Conservation (phyloP, 2,113 vertebrate species). For the Pterocles burchelli region DNA sequence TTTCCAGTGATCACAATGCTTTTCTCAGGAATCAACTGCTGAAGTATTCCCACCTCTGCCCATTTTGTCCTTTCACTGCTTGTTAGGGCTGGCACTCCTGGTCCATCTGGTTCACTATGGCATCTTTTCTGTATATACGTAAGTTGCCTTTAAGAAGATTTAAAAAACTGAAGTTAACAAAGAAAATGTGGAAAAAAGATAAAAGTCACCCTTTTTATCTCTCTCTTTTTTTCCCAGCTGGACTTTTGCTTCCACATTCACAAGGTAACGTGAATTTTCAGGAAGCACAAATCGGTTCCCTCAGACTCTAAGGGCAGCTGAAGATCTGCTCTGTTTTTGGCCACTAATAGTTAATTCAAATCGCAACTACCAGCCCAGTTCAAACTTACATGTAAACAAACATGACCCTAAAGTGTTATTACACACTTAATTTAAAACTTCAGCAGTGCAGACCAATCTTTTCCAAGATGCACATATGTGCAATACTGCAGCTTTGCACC, state of each 20-base stretch:
- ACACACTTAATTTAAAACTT: background rate
- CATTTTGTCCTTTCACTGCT: conserved; percentile 88
- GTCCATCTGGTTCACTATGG: conserved; percentile 80
- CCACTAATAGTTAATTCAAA: background rate
- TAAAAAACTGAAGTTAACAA: conserved; percentile 15
- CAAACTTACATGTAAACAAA: background rate
- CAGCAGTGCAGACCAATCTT: background rate
- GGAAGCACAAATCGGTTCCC: background rate
- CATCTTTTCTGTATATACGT: conserved; percentile 82
- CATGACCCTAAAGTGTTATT: rapidly evolving
- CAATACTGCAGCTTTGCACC: background rate
- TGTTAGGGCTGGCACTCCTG: conserved; percentile 86
- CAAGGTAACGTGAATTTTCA: background rate
- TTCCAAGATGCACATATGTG: background rate
- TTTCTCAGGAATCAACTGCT: background rate
- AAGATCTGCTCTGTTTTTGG: background rate
- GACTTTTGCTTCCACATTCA: background rate
- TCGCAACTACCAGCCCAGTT: background rate
- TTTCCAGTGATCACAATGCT: background rate
- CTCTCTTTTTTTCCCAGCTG: background rate
- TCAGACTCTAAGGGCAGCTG: background rate
- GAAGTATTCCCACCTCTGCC: conserved; percentile 83
- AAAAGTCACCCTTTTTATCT: background rate
- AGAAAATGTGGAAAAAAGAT: background rate
- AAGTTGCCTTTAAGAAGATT: conserved; percentile 83